Evolutionary conservation across 2,113 vertebrate species (phyloP), one percentile per base, ranked within the genome.

Genomic region (Chloebia gouldiae): DNA sequence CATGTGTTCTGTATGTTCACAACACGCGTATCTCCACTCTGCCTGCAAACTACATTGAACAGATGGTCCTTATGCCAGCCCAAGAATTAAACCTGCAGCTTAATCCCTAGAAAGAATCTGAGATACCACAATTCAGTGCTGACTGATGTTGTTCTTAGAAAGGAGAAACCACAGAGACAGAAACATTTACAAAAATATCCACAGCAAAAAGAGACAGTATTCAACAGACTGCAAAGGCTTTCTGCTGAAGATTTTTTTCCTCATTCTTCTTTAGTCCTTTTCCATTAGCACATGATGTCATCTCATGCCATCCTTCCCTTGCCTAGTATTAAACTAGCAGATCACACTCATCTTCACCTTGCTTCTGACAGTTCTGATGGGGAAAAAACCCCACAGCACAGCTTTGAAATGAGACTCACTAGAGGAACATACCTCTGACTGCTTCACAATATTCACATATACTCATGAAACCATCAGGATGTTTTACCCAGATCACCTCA

Each of bases 121-220:
- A 93, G 57, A 87, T 45, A 49, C 37, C n/a, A 65, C 70, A 76
- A 15, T 33, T 96, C 78, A 69, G 31, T 39, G 30, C 49, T 90
- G 81, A 44, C 63, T 95, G 70, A 92, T 94, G 61, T 85, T 90
- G 70, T 93, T 92, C 92, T 91, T 92, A 87, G 78, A 94, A 93
- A 93, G 73, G 63, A 95, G 37, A 90, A 90, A 88, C 49, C 71
- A 95, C 49, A 77, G 85, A 79, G 20, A 24, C 59, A 90, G 66
- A 73, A 96, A 61, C 53, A 60, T 33, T 79, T 65, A 31, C 53
- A 79, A 82, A 90, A 85, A 85, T 72, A 90, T 15, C n/a, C 25
- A 50, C 28, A 72, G 44, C 7, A 42, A 68, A 91, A 92, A 76
- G 45, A 51, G 19, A 17, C 31, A 60, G 7, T 31, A 71, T 60